Evolutionary conservation across 2,888 invertebrate genomes (phyloP), one percentile per base, ranked within the genome.

Genomic region (Lasioglossum villosulum): DNA sequence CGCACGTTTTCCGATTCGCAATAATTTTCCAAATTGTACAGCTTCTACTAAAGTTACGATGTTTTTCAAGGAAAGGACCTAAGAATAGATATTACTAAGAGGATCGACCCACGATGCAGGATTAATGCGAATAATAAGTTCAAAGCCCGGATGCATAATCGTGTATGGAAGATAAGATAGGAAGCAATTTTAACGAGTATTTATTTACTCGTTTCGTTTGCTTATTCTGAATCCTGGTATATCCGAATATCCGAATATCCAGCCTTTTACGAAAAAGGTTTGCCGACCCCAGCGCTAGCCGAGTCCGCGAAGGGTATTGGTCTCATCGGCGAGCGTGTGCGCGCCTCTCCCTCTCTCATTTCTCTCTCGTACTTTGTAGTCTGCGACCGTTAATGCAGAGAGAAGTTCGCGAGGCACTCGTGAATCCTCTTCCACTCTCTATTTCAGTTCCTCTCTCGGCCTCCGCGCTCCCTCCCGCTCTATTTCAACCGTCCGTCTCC

Each of bases 321-420:
- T 81, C 78, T 73, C 76, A 81, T 76, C 78, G 84, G 52, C 68
- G 70, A 86, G 30, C 59, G 84, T 82, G 45, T 75, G 76, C 73
- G 34, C 72, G 45, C 66, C 63, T 85, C 74, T 42, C 63, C 56
- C 59, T 75, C 86, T 84, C 73, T 80, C 75, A 42, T 75, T 75
- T 76, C 63, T 85, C 88, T 72, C 83, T 76, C 78, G 74, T 76
- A 81, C 83, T 82, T 83, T 86, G 83, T 86, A 89, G 87, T 90
- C 86, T 79, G 77, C 82, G 84, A 86, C 84, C 83, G 90, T 90
- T 90, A 90, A 90, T 85, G 84, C 84, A 83, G 86, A 87, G 89
- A 88, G 83, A 88, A 89, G 82, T 89, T 81, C 68, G 75, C 75
- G 82, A 75, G 80, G 76, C 85, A 89, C 80, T 87, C 80, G 85